Evolutionary conservation across 2,888 invertebrate genomes (phyloP).

Genomic region (Tricholauxania praeusta): DNA sequence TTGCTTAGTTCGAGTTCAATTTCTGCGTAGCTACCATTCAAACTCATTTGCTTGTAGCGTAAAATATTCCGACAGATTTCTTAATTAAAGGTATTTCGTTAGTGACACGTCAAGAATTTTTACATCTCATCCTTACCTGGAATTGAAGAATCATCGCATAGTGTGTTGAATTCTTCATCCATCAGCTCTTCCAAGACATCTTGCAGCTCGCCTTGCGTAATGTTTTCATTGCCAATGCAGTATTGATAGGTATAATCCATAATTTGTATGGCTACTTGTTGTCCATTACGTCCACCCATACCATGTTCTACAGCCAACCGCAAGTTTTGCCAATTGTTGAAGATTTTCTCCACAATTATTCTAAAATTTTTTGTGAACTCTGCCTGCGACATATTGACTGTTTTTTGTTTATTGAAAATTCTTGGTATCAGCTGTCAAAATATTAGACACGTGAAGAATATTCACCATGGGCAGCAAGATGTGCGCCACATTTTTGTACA

Average conservation of each 20-base stretch:
- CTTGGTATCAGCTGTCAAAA: background rate
- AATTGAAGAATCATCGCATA: constrained; percentile 79
- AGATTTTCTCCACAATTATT: constrained; percentile 75
- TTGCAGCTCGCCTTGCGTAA: constrained; percentile 73
- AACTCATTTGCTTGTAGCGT: constrained; percentile 71
- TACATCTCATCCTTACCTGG: constrained; percentile 67
- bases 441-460: constrained; percentile 6
- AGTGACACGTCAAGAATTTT: background rate
- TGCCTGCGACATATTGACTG: constrained; percentile 44
- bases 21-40: constrained; percentile 71
- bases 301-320: constrained; percentile 80
- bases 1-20: constrained; percentile 72
- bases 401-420: too few relatives aligned
- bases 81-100: constrained; percentile 52
- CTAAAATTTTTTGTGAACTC: constrained; percentile 68
- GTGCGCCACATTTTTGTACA: too few relatives aligned
- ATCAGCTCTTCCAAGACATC: constrained; percentile 78
- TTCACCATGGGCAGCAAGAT: background rate
- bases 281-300: constrained; percentile 78
- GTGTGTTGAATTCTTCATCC: constrained; percentile 80
- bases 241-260: constrained; percentile 75
- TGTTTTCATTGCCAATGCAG: constrained; percentile 72
- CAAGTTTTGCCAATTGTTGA: constrained; percentile 80
- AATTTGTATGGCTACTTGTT: constrained; percentile 76
- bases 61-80: constrained; percentile 73